Conservation (phyloP, 1,140 invertebrate species). For the Aphis craccivora region DNA sequence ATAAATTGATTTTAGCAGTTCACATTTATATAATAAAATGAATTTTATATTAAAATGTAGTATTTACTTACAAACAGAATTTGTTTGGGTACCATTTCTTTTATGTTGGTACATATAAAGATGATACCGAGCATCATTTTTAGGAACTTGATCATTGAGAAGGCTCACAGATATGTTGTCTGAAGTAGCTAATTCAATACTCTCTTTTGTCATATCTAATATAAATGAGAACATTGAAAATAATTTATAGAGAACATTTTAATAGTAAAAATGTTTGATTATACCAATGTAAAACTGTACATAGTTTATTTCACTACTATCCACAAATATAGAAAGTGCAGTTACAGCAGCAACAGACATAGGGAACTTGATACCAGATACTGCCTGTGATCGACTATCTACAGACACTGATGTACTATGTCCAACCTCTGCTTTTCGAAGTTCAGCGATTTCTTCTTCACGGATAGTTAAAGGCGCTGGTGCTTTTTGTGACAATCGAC, state of each 20-base stretch:
- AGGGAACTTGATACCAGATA: constrained; percentile 92
- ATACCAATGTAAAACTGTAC: constrained; percentile 78
- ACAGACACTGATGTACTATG: constrained; percentile 70
- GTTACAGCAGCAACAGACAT: constrained; percentile 70
- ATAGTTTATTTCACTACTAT: constrained; percentile 67
- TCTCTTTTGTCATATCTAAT: constrained; percentile 61
- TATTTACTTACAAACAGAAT: constrained; percentile 75
- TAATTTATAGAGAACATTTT: constrained; percentile 3
- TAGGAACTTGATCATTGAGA: constrained; percentile 80
- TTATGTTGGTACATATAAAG: constrained; percentile 90
- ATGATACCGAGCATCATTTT: constrained; percentile 88
- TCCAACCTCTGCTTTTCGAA: constrained; percentile 74
- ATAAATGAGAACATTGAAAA: constrained; percentile 22
- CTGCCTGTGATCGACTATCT: constrained; percentile 87
- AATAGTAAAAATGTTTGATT: neutral
- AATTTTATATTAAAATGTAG: neutral
- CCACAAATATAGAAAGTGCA: constrained; percentile 69
- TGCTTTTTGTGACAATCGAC: constrained; percentile 77
- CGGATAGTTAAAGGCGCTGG: constrained; percentile 88
- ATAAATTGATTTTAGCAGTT: neutral
- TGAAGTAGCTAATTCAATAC: constrained; percentile 59
- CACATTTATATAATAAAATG: neutral
- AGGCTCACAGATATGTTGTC: constrained; percentile 63
- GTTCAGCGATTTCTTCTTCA: constrained; percentile 86
- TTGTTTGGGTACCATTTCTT: constrained; percentile 88